Conservation (phyloP, 2,113 vertebrate species). For the Climacteris rufus region DNA sequence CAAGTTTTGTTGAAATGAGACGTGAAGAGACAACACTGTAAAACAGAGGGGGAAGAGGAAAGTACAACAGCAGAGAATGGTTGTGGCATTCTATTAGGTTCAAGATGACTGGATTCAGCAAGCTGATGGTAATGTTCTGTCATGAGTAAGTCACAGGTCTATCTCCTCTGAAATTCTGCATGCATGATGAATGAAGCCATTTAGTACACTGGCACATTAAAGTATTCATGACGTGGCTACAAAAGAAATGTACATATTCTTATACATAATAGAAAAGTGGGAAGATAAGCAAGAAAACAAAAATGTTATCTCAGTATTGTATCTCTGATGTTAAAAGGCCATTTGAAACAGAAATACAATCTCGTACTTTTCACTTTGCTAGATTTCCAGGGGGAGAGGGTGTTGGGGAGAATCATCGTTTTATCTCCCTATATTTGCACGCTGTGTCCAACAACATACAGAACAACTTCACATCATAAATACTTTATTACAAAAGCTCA, state of each 20-base stretch:
- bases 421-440: not conserved
- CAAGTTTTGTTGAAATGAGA: slow-evolving; percentile 58
- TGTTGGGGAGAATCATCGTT: not conserved
- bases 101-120: slow-evolving; percentile 73
- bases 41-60: slow-evolving; percentile 26
- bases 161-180: slow-evolving; percentile 80
- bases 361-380: not conserved
- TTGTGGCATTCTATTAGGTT: slow-evolving; percentile 64
- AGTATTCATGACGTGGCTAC: slow-evolving; percentile 98
- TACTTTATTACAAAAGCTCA: not conserved
- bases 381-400: not conserved
- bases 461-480: not conserved
- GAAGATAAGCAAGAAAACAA: slow-evolving; percentile 58
- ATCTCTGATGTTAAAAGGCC: not conserved
- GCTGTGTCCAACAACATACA: not conserved
- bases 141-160: slow-evolving; percentile 77
- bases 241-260: slow-evolving; percentile 87
- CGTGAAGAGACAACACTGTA: slow-evolving; percentile 65
- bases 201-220: slow-evolving; percentile 99
- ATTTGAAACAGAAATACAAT: slow-evolving; percentile 1
- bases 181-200: slow-evolving; percentile 82
- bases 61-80: slow-evolving; percentile 62
- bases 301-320: not conserved
- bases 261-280: slow-evolving; percentile 67
- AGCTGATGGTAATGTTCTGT: slow-evolving; percentile 76